Base-by-base conservation (phyloP, 2,888 invertebrate species). In the Glomeris marginata region DNA sequence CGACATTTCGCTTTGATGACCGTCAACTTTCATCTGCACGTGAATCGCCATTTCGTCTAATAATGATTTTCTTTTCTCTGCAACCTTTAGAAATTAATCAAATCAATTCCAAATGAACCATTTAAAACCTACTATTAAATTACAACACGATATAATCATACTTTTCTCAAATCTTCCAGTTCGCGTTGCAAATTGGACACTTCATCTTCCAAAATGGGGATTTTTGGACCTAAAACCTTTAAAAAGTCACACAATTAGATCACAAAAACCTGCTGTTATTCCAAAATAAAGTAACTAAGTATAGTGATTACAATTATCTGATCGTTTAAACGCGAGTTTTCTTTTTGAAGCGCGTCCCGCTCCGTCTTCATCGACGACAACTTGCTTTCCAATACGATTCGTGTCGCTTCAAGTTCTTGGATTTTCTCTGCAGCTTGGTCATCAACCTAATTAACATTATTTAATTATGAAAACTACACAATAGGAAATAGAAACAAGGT, bases 41-140 rank as follows among this genome's bases (percentile, higher is more conserved):
- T 64, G 66, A 15, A 66, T 65, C 8, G 68, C 67, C 56, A 70
- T 60, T 47, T 69, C 69, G 59, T 70, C 70, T 49, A 70, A 56
- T 50, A 69, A 57, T 1, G 57, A 55, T 55, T 70, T 70, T n/a
- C 70, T 58, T 52, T 68, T 69, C 51, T 68, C 68, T 18, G 70
- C 69, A 15, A 67, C 56, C 68, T 68, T 54, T n/a, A 41, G 40
- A 36, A 28, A 28, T 28, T 28, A 3, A 28, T 8, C 28, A 28
- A 28, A 28, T 28, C 28, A 28, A 28, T 28, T 28, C 8, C 28
- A 28, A n/a, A n/a, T n/a, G n/a, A n/a, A n/a, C n/a, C n/a, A n/a
- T n/a, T n/a, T n/a, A n/a, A n/a, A n/a, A n/a, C n/a, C n/a, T n/a
- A n/a, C n/a, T n/a, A n/a, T n/a, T n/a, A n/a, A n/a, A n/a, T n/a